Evolutionary conservation across 1,140 invertebrate species (phyloP).

Genomic region (Zaprionus capensis): DNA sequence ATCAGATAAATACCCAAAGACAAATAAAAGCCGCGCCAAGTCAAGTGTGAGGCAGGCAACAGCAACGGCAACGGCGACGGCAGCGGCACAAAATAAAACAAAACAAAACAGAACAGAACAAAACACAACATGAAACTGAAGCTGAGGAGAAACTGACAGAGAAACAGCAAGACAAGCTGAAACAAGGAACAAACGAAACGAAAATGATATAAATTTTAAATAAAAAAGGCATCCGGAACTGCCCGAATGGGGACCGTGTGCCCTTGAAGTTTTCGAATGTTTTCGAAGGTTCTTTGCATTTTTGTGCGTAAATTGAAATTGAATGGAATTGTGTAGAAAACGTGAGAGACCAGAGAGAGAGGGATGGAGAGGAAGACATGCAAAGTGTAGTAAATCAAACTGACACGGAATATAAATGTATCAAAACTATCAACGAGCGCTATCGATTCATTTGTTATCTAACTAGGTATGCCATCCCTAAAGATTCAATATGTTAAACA

Average conservation of each 20-base stretch:
- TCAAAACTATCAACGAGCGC: no score
- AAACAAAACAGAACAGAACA: constrained; percentile 25
- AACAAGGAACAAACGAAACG: constrained; percentile 7
- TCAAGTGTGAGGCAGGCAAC: constrained; percentile 36
- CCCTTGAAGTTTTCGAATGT: constrained; percentile 1
- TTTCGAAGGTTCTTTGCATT: constrained; percentile 20
- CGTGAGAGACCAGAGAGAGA: not conserved
- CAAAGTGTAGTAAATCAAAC: not conserved
- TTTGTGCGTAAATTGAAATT: constrained; percentile 47
- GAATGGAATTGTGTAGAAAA: constrained; percentile 49
- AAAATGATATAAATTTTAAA: constrained; percentile 40
- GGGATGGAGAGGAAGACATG: not conserved
- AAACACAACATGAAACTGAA: not conserved
- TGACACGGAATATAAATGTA: not conserved
- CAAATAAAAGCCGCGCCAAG: constrained; percentile 51
- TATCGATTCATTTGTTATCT: no score
- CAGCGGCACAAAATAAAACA: constrained; percentile 3
- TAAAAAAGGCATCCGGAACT: constrained; percentile 30
- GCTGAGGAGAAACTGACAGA: not conserved
- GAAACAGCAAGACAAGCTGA: not conserved
- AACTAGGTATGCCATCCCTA: no score
- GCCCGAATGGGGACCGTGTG: not conserved
- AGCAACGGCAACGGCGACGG: no score
- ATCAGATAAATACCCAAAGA: constrained; percentile 63
- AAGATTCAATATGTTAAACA: no score